These are phyloP conservation scores for Zygothrica quintamaculata DNA, from an alignment of 2,888 invertebrate genomes.

Conservation along the genomic window DNA sequence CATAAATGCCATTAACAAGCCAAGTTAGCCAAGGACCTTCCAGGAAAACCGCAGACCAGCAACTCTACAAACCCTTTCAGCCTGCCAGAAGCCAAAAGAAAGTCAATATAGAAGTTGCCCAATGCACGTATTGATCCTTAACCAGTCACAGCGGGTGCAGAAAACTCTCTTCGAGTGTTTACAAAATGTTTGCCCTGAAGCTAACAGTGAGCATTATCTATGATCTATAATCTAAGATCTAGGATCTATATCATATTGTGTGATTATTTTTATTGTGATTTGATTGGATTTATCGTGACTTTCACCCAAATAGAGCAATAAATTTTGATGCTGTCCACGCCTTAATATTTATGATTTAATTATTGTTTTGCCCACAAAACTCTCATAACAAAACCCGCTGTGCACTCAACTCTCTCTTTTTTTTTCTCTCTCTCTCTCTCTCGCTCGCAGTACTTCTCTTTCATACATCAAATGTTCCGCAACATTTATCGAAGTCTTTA, in stretches of 20 bases:
- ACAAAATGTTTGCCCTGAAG: conserved; percentile 43
- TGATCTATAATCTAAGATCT: too few relatives aligned
- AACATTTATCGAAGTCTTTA: conserved; percentile 57
- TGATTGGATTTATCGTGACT: conserved; percentile 50
- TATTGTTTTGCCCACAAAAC: conserved; percentile 55
- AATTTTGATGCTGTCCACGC: conserved; percentile 43
- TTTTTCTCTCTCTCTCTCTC: too few relatives aligned
- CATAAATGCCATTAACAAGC: conserved; percentile 76
- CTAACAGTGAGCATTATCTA: conserved; percentile 38
- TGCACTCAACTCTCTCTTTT: conserved; percentile 40
- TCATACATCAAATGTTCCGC: conserved; percentile 45
- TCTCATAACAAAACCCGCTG: conserved; percentile 51
- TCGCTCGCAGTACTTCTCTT: too few relatives aligned
- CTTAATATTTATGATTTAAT: conserved; percentile 71
- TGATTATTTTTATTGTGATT: conserved; percentile 71
- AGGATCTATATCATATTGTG: too few relatives aligned
- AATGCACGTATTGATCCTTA: conserved; percentile 5
- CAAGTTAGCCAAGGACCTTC: conserved; percentile 51
- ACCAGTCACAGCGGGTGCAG: conserved; percentile 24
- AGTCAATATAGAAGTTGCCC: too few relatives aligned
- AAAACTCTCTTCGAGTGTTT: conserved; percentile 42
- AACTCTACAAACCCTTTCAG: background rate
- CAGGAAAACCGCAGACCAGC: conserved; percentile 31
- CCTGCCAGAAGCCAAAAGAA: background rate
- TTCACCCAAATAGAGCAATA: conserved; percentile 72